Evolutionary conservation across 2,797 vertebrate species (phyloP).

Genomic region (Bryconaethiops microstoma): DNA sequence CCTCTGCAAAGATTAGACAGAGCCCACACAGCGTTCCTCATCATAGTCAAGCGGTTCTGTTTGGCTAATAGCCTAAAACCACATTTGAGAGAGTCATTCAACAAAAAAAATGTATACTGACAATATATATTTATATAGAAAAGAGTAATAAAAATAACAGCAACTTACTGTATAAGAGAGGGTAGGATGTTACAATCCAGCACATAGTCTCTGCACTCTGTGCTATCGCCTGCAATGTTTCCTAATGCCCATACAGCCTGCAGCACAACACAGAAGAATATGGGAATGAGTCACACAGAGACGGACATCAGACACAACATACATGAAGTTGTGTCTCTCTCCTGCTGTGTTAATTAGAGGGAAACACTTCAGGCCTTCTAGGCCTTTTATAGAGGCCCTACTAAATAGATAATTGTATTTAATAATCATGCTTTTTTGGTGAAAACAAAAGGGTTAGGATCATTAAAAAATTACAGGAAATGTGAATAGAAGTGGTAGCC

Average conservation of each 20-base stretch:
- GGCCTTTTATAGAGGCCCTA: too few species aligned
- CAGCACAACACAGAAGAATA: conserved; percentile 50
- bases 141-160: background rate
- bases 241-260: conserved; percentile 97
- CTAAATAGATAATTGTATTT: too few species aligned
- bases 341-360: background rate
- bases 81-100: background rate
- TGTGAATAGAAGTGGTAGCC: too few species aligned
- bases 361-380: too few species aligned
- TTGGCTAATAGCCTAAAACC: conserved; percentile 87
- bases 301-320: background rate
- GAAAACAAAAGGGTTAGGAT: too few species aligned
- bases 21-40: conserved; percentile 96
- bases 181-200: conserved; percentile 95
- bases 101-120: background rate
- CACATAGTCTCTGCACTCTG: conserved; percentile 97
- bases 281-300: background rate
- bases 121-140: background rate
- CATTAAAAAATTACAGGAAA: too few species aligned
- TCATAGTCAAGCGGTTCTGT: conserved; percentile 94
- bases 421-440: too few species aligned
- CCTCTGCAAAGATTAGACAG: conserved; percentile 97
- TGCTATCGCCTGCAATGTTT: conserved; percentile 97
- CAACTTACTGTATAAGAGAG: conserved; percentile 75
- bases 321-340: background rate